Evolutionary conservation across 1,140 invertebrate species (phyloP), one percentile per base, ranked within the genome.

Genomic region (Ericerus pela): DNA sequence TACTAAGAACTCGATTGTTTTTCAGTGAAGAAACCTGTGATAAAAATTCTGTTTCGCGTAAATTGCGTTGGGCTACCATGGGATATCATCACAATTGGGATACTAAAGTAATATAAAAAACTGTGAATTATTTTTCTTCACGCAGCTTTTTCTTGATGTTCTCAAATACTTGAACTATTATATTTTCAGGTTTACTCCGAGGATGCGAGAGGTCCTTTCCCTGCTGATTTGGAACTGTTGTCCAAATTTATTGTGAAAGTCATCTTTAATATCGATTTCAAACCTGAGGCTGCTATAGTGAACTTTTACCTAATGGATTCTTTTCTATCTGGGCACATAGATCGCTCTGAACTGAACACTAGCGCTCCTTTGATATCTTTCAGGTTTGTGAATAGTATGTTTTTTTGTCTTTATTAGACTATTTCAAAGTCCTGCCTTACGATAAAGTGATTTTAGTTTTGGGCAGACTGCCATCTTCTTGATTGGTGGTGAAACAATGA

Each of bases 21-120:
- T 18, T 51, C n/a, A 8, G 22, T 22, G 36, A 60, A 57, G 53
- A 57, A 59, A 16, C 59, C 61, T 26, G 51, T 61, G 11, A 62
- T 76, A n/a, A 58, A 71, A 36, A 61, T 70, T n/a, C n/a, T n/a
- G n/a, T n/a, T n/a, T n/a, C n/a, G n/a, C n/a, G n/a, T 38, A 86
- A 86, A 66, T 72, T 96, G 55, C 72, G 91, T 64, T 96, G 93
- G 93, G 77, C 82, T 14, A 96, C 92, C 1, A 68, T 96, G 30
- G 92, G 93, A 18, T 96, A 94, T 68, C 92, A 96, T 70, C 90
- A 96, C 68, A 80, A 96, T 70, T 96, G 92, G 92, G 81, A 93
- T 64, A 87, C 86, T 41, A 96, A 96, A 76, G 76, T 86, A 72
- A 57, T 24, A 43, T 69, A n/a, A n/a, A n/a, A n/a, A n/a, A n/a